A percentile compares a stretch with the other conserved stretches of the same genome.
phyloP scores from a whole-genome alignment of 2,888 invertebrate species.

The Phalera bucephala region DNA sequence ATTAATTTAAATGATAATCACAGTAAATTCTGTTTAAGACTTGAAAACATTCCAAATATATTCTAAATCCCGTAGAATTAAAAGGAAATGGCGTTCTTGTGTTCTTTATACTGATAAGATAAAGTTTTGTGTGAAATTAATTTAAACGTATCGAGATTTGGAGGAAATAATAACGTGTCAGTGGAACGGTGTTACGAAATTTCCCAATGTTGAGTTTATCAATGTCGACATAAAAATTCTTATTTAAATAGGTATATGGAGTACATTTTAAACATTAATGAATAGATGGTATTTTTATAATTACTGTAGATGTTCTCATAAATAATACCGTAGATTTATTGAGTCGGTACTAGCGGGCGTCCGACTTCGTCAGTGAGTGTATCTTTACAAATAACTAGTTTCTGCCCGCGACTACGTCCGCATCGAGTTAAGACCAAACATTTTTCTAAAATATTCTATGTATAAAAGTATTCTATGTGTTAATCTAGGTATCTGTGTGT shows the following conservation, averaged over 20 bases:
- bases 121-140: constrained; percentile 19
- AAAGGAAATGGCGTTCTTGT: constrained; percentile 4
- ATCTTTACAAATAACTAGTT: no score
- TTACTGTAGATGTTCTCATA: no score
- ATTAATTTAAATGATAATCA: constrained; percentile 31
- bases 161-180: not conserved
- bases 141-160: constrained; percentile 8
- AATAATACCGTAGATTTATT: no score
- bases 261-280: not conserved
- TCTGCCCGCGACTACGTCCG: no score
- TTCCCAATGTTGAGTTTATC: not conserved
- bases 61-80: constrained; percentile 5
- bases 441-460: no score
- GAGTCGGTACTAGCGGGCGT: no score
- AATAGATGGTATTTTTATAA: not conserved
- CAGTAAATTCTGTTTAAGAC: constrained; percentile 8
- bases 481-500: no score
- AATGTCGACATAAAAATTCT: not conserved
- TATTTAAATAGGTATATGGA: no score
- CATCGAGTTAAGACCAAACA: no score
- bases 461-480: no score
- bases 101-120: constrained; percentile 15
- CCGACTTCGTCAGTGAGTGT: no score
- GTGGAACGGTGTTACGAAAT: not conserved
- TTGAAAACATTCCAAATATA: constrained; percentile 16